Percentiles rank a stretch among this genome's conserved stretches.
Evolutionary conservation across 2,113 vertebrate genomes (phyloP).

Genomic region (Neotoma lepida): DNA sequence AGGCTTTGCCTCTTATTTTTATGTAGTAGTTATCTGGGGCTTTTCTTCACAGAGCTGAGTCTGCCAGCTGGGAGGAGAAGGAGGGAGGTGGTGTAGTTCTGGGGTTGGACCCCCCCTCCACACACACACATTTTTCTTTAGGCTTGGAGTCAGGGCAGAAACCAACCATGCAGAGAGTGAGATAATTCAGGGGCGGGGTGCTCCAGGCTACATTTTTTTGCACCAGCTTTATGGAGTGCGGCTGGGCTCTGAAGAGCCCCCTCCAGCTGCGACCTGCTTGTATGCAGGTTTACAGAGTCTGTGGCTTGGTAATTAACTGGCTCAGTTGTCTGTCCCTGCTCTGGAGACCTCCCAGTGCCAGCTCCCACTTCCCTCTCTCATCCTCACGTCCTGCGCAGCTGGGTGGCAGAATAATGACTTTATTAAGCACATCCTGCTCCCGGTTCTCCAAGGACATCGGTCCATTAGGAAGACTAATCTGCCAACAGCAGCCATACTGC

Average conservation of each 20-base stretch:
- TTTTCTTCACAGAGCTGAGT: background rate
- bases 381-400: conserved; percentile 76
- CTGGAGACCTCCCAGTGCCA: conserved; percentile 79
- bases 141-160: background rate
- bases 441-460: conserved; percentile 79
- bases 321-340: conserved; percentile 79
- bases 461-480: conserved; percentile 74
- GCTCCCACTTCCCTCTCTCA: conserved; percentile 66
- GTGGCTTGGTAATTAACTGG: conserved; percentile 81
- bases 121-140: background rate
- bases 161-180: background rate
- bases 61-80: background rate
- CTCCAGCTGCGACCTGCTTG: conserved; percentile 26
- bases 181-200: background rate
- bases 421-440: conserved; percentile 81
- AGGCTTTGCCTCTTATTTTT: background rate
- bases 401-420: conserved; percentile 84
- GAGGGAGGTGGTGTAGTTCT: background rate
- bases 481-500: conserved; percentile 55
- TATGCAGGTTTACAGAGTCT: conserved; percentile 72
- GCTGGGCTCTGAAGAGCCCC: background rate
- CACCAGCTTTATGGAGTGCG: background rate
- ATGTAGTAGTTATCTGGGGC: background rate
- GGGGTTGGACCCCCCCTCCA: background rate
- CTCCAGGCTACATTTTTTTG: background rate